These are phyloP conservation scores for Drosophila pseudotakahashii DNA, from an alignment of 2,888 invertebrate species.

Conservation along the genomic window DNA sequence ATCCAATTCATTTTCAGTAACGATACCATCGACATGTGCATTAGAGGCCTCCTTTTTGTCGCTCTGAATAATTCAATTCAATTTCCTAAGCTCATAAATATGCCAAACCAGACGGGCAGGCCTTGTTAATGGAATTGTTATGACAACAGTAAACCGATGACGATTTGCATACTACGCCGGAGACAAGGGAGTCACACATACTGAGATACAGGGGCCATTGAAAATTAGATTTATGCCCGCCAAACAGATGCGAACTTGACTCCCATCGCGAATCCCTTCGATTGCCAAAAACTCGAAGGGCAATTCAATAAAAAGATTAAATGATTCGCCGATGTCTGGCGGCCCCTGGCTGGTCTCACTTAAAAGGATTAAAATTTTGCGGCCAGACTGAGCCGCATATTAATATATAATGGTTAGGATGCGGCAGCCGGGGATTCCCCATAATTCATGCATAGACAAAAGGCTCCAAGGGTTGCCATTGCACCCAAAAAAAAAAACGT, in stretches of 20 bases:
- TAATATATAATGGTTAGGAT: slow-evolving; percentile 48
- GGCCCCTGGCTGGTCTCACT: slow-evolving; percentile 63
- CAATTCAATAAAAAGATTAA: slow-evolving; percentile 67
- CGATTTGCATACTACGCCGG: slow-evolving; percentile 14
- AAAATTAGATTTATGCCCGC: slow-evolving; percentile 65
- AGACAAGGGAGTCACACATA: slow-evolving; percentile 46
- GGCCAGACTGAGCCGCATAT: slow-evolving; percentile 63
- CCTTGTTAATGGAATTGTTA: slow-evolving; percentile 71
- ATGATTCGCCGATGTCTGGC: slow-evolving; percentile 47
- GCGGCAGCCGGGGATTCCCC: slow-evolving; percentile 20
- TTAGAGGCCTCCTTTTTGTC: slow-evolving; percentile 32
- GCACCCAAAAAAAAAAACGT: slow-evolving; percentile 11
- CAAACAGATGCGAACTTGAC: slow-evolving; percentile 58
- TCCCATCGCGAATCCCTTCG: slow-evolving; percentile 33
- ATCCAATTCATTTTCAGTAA: slow-evolving; percentile 18
- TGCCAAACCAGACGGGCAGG: slow-evolving; percentile 38
- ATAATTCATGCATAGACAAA: slow-evolving; percentile 51
- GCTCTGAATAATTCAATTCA: slow-evolving; percentile 54
- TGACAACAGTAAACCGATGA: slow-evolving; percentile 58
- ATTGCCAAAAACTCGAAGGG: slow-evolving; percentile 41
- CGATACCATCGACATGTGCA: slow-evolving; percentile 32
- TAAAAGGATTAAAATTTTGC: slow-evolving; percentile 78
- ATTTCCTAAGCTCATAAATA: slow-evolving; percentile 68
- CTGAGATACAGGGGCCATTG: slow-evolving; percentile 54
- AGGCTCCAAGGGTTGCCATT: slow-evolving; percentile 40